Evolutionary conservation across 2,888 invertebrate genomes (phyloP), one percentile per base, ranked within the genome.

Genomic region (Drosophila leonis): DNA sequence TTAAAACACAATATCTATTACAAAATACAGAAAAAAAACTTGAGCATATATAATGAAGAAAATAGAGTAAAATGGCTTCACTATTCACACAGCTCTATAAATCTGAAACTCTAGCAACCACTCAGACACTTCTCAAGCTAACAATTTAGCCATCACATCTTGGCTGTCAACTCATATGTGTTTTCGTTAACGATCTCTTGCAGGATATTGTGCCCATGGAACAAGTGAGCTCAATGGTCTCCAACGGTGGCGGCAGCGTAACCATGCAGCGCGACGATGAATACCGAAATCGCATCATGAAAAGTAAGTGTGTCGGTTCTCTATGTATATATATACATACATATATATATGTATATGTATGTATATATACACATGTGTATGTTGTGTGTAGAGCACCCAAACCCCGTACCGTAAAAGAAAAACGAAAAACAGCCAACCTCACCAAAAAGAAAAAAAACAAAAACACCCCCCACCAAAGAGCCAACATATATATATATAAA

Each of bases 161-260:
- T 29, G 15, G 5, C 37, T 33, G n/a, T 20, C 15, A 41, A n/a
- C 37, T 39, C 20, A 15, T 42, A 1, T 12, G n/a, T 7, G 13
- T 24, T 7, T 31, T 18, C 12, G 29, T 31, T 24, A 12, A 4
- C 15, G 41, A 42, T 56, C 42, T 33, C 59, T 90, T 90, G 56
- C 83, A 93, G 93, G 93, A 93, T 83, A 92, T 93, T 88, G 91
- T 93, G 81, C 93, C 92, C 71, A 92, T 93, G 93, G 93, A 93
- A 83, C 92, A 92, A 88, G 90, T 92, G 56, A 92, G 92, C 89
- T 93, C 92, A 72, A 91, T 92, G 85, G 91, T 92, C 65, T 92
- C 93, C 68, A 92, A 92, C 73, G 92, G 92, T 20, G 93, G 92
- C 48, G 92, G 92, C 68, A 92, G 92, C 65, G 91, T 92, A 20